Percentiles rank a stretch among this genome's conserved stretches.
These are phyloP conservation scores for Glaucopsyche alexis DNA, from an alignment of 2,888 invertebrate genomes.

Conservation along the genomic window DNA sequence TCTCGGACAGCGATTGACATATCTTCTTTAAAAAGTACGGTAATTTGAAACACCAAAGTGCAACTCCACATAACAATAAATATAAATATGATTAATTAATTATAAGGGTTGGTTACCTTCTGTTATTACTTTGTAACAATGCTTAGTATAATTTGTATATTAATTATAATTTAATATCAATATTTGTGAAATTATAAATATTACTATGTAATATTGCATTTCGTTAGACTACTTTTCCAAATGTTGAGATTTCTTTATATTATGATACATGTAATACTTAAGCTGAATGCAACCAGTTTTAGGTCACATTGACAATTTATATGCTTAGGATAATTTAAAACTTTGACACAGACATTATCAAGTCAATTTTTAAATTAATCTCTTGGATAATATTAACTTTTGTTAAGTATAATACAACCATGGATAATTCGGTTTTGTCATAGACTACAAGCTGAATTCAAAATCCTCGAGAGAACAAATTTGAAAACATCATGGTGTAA, in stretches of 20 bases:
- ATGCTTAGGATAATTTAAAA: not conserved
- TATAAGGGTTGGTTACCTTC: constrained; percentile 47
- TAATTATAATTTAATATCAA: constrained; percentile 32
- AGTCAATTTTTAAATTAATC: constrained; percentile 1
- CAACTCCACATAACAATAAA: constrained; percentile 75
- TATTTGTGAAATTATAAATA: constrained; percentile 40
- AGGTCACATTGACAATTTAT: not conserved
- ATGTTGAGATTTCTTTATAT: constrained; percentile 30
- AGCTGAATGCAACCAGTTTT: not conserved
- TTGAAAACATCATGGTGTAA: not conserved
- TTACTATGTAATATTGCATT: constrained; percentile 45
- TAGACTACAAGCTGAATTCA: not conserved
- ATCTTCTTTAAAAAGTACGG: constrained; percentile 62
- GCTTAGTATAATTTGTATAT: constrained; percentile 57
- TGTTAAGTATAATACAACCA: not conserved
- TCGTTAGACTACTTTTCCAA: constrained; percentile 32
- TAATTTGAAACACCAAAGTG: constrained; percentile 77
- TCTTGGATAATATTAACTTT: not conserved
- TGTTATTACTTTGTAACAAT: constrained; percentile 59
- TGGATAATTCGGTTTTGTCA: not conserved
- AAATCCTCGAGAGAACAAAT: not conserved
- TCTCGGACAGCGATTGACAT: constrained; percentile 96
- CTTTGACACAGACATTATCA: not conserved
- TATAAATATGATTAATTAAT: constrained; percentile 59
- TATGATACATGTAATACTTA: constrained; percentile 1